Percentiles rank a stretch among this genome's conserved stretches.
Conservation (phyloP, 2,888 invertebrate species). For the Melanostoma scalare region DNA sequence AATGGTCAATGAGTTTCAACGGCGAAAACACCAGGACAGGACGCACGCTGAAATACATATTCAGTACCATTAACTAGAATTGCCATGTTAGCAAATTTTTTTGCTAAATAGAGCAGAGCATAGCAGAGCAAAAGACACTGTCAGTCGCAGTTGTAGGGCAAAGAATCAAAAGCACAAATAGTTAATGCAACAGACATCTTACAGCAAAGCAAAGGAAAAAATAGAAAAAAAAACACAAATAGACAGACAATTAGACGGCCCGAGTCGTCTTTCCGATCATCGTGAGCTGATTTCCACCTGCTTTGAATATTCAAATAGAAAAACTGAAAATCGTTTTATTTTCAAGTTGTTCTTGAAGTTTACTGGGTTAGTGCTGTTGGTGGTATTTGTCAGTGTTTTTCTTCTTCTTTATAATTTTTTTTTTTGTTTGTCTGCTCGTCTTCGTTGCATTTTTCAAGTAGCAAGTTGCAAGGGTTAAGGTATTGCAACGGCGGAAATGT, state of each 20-base stretch:
- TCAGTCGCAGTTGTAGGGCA: constrained; percentile 52
- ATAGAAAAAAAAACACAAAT: constrained; percentile 49
- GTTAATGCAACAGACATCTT: constrained; percentile 33
- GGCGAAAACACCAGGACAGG: constrained; percentile 48
- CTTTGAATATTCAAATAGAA: constrained; percentile 71
- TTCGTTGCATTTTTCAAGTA: constrained; percentile 48
- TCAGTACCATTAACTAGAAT: constrained; percentile 53
- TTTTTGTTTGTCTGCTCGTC: constrained; percentile 28
- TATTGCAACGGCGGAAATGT: constrained; percentile 67
- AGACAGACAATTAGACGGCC: constrained; percentile 72
- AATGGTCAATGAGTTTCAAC: constrained; percentile 64
- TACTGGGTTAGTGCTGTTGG: constrained; percentile 66
- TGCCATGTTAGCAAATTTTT: constrained; percentile 56
- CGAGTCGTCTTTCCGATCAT: constrained; percentile 71
- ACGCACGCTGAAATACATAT: constrained; percentile 63
- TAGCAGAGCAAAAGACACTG: constrained; percentile 60
- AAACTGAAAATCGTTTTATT: constrained; percentile 69
- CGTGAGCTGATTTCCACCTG: constrained; percentile 73
- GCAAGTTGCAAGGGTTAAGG: constrained; percentile 53
- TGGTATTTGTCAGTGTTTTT: background rate
- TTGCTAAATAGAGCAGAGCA: constrained; percentile 68
- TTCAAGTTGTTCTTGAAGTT: constrained; percentile 67
- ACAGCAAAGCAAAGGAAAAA: constrained; percentile 14
- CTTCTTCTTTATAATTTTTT: constrained; percentile 9
- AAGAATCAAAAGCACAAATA: constrained; percentile 49